Percentiles rank a stretch among this genome's conserved stretches.
phyloP scores from a whole-genome alignment of 2,888 invertebrate genomes.

The Aphodius sticticus region DNA sequence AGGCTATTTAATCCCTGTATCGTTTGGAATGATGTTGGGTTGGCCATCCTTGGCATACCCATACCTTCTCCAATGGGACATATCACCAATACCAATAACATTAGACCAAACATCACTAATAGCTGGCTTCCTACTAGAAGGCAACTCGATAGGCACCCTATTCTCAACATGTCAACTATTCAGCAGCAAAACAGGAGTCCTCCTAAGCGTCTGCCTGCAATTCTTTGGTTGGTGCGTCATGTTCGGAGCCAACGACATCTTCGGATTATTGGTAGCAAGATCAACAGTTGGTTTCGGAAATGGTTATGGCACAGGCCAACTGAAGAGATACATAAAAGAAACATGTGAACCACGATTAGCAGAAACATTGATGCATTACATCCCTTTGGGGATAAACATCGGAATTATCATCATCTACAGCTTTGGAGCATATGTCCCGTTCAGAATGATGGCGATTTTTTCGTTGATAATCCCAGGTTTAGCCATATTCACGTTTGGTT shows the following conservation, averaged over 20 bases:
- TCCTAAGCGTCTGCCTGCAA: conserved; percentile 41
- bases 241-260: conserved; percentile 42
- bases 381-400: conserved; percentile 40
- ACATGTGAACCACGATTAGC: conserved; percentile 41
- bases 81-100: conserved; percentile 42
- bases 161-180: conserved; percentile 41
- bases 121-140: conserved; percentile 46
- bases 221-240: conserved; percentile 45
- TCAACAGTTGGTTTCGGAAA: conserved; percentile 42
- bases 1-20: conserved; percentile 42
- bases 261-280: conserved; percentile 41
- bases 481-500: conserved; percentile 37
- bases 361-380: conserved; percentile 33
- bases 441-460: conserved; percentile 39
- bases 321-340: conserved; percentile 43
- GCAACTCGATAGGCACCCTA: conserved; percentile 43
- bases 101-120: conserved; percentile 43
- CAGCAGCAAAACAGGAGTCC: conserved; percentile 41
- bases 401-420: conserved; percentile 41
- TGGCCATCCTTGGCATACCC: conserved; percentile 45
- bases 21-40: conserved; percentile 46
- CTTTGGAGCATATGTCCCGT: conserved; percentile 40
- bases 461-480: conserved; percentile 39
- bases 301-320: conserved; percentile 43
- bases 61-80: conserved; percentile 38